Conservation (phyloP, 2,888 invertebrate genomes). For the Alloscopus bannaensis region DNA sequence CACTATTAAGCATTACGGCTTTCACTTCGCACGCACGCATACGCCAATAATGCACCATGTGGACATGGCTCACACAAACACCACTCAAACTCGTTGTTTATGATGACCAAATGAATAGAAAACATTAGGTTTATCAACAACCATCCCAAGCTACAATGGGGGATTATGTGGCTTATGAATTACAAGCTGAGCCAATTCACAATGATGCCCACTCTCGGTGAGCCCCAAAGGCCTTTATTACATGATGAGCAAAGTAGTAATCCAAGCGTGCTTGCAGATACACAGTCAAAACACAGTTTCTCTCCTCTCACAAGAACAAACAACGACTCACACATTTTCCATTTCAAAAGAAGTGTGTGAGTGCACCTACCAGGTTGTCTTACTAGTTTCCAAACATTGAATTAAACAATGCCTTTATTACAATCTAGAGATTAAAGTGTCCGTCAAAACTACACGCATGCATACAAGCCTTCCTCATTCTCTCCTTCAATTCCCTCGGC, state of each 20-base stretch:
- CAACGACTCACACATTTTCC: slow-evolving; percentile 54
- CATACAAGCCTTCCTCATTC: not conserved
- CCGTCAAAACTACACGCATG: slow-evolving; percentile 7
- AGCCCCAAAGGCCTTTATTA: slow-evolving; percentile 46
- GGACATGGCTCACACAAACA: no score
- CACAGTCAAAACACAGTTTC: slow-evolving; percentile 25
- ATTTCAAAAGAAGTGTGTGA: not conserved
- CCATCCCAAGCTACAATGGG: not conserved
- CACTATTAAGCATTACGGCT: no score
- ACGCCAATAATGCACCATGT: no score
- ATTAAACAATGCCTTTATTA: not conserved
- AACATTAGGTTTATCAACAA: slow-evolving; percentile 31
- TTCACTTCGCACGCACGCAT: no score
- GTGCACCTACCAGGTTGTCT: not conserved
- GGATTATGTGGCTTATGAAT: slow-evolving; percentile 39
- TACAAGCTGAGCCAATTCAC: not conserved
- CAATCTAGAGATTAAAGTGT: not conserved
- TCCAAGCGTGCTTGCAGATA: no score
- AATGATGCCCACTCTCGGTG: slow-evolving; percentile 2
- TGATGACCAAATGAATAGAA: no score
- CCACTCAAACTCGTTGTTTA: slow-evolving; percentile 33
- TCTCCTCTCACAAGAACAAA: slow-evolving; percentile 46
- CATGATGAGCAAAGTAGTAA: no score
- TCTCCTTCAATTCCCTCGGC: slow-evolving; percentile 48
- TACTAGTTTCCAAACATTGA: slow-evolving; percentile 1